Conservation (phyloP, 2,113 vertebrate species). For the Dromiciops gliroides region DNA sequence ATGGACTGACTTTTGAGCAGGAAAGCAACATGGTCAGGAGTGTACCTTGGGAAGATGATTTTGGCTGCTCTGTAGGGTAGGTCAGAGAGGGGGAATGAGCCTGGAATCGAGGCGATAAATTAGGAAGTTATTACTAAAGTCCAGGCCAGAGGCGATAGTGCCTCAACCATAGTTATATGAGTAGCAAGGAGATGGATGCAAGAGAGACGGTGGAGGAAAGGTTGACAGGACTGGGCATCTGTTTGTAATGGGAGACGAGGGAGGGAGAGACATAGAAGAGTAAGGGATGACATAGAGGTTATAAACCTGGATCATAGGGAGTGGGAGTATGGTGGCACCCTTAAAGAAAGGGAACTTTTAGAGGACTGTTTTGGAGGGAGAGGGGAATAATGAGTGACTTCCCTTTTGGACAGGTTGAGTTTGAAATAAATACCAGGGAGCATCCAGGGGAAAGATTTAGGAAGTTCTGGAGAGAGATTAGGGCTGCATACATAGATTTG, state of each 20-base stretch:
- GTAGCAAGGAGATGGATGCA: background rate
- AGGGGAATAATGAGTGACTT: background rate
- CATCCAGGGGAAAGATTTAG: background rate
- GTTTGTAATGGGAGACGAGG: too few relatives aligned
- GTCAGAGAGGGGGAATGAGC: background rate
- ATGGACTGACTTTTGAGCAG: background rate
- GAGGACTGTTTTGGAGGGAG: background rate
- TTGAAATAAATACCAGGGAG: background rate
- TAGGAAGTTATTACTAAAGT: background rate
- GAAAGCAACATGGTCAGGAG: background rate
- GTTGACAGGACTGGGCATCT: too few relatives aligned
- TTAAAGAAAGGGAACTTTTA: background rate
- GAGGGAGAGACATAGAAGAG: too few relatives aligned
- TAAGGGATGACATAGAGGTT: too few relatives aligned
- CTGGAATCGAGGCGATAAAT: background rate
- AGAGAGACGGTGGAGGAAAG: background rate
- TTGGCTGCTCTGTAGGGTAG: background rate
- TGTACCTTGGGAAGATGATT: background rate
- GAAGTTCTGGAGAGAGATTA: background rate
- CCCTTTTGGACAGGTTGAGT: too few relatives aligned
- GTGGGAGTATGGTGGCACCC: too few relatives aligned
- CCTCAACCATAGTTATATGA: background rate
- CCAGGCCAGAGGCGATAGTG: background rate
- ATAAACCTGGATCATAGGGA: background rate
- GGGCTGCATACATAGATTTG: background rate